phyloP scores from a whole-genome alignment of 2,113 vertebrate genomes.

The Hydrochoerus hydrochaeris region DNA sequence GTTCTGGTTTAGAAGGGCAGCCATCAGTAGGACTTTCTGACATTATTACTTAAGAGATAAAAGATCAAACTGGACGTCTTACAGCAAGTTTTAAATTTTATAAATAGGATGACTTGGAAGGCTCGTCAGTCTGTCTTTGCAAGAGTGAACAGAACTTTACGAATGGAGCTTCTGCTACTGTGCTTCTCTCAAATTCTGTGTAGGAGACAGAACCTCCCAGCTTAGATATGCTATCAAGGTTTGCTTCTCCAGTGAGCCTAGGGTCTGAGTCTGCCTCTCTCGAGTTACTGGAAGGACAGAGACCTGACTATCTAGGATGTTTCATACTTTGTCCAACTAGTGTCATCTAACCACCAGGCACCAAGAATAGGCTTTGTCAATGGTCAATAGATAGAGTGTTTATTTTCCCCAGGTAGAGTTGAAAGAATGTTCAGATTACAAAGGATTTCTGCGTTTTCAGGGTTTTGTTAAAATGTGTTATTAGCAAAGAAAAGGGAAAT shows the following conservation, averaged over 20 bases:
- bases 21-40: conserved; percentile 82
- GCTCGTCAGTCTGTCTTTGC: conserved; percentile 16
- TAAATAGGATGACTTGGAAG: conserved; percentile 53
- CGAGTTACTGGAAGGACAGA: conserved; percentile 86
- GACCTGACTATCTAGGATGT: conserved; percentile 84
- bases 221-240: conserved; percentile 66
- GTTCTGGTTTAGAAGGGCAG: conserved; percentile 79
- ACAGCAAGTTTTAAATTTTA: conserved; percentile 56
- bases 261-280: conserved; percentile 71
- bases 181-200: conserved; percentile 44
- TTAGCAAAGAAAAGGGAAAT: conserved; percentile 69
- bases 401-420: conserved; percentile 72
- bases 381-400: conserved; percentile 78
- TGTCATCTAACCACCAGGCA: conserved; percentile 89
- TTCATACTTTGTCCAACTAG: conserved; percentile 64
- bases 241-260: conserved; percentile 51
- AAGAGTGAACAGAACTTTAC: conserved; percentile 64
- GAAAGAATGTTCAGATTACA: conserved; percentile 80
- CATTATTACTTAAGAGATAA: conserved; percentile 74
- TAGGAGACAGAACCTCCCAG: conserved; percentile 45
- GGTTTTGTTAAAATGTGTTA: conserved; percentile 52
- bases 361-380: conserved; percentile 79
- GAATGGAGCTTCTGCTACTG: conserved; percentile 59
- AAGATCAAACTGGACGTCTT: conserved; percentile 36
- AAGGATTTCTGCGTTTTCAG: conserved; percentile 72